Conservation (phyloP, 1,140 invertebrate genomes). For the Achatina immaculata region DNA sequence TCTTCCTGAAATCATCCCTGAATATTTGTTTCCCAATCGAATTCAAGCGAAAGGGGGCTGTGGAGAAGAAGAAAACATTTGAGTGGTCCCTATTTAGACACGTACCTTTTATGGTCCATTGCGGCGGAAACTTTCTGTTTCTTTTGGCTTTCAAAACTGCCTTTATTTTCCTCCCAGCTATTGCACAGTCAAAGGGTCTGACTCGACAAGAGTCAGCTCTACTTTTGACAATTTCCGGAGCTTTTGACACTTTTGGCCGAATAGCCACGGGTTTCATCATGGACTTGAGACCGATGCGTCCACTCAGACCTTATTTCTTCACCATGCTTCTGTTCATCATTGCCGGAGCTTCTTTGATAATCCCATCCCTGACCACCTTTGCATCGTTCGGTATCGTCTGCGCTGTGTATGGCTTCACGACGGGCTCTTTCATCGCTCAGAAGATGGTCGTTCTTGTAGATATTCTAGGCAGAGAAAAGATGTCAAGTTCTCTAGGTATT, state of each 20-base stretch:
- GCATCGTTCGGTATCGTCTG: conserved; percentile 44
- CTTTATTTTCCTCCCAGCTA: conserved; percentile 60
- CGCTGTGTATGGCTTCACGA: conserved; percentile 53
- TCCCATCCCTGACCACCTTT: conserved; percentile 49
- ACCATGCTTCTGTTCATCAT: conserved; percentile 54
- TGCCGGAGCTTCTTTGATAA: conserved; percentile 44
- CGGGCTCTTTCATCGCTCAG: conserved; percentile 80
- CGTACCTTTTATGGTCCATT: conserved; percentile 53
- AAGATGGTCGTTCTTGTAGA: conserved; percentile 93
- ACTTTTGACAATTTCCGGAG: conserved; percentile 54
- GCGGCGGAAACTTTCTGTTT: conserved; percentile 54
- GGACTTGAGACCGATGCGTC: conserved; percentile 50
- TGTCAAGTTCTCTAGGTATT: conserved; percentile 94
- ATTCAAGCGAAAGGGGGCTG: background rate
- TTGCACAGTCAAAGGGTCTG: conserved; percentile 52
- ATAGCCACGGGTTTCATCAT: conserved; percentile 49
- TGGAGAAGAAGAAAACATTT: conserved; percentile 40
- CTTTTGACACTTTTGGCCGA: conserved; percentile 52
- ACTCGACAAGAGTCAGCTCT: conserved; percentile 48
- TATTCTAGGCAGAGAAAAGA: conserved; percentile 89
- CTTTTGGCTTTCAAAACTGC: conserved; percentile 54
- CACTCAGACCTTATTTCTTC: conserved; percentile 54
- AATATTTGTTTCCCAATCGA: conserved; percentile 36
- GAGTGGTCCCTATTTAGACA: conserved; percentile 56
- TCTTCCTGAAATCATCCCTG: conserved; percentile 19